phyloP scores from a whole-genome alignment of 2,113 vertebrate genomes.

The Sterna hirundo region DNA sequence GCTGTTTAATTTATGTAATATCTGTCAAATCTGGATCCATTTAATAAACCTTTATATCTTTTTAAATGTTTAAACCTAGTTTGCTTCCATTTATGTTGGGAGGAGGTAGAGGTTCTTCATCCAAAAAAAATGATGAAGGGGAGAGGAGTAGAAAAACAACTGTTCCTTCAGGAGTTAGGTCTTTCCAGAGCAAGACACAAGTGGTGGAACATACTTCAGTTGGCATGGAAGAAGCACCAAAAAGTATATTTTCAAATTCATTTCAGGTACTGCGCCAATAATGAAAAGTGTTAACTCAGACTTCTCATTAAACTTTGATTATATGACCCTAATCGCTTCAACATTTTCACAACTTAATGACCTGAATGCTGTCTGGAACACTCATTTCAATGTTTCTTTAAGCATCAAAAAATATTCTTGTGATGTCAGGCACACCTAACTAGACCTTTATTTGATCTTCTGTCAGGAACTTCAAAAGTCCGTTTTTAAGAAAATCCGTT shows the following conservation, averaged over 20 bases:
- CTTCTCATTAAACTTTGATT: neutral
- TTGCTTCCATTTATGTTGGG: neutral
- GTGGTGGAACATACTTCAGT: neutral
- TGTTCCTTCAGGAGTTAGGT: neutral
- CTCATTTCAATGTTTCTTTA: neutral
- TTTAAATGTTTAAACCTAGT: conserved; percentile 16
- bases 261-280: neutral
- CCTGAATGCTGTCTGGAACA: neutral
- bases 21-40: conserved; percentile 52
- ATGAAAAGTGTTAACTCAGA: neutral
- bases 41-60: conserved; percentile 74
- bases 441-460: neutral
- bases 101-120: neutral
- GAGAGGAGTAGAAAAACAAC: neutral
- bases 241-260: neutral
- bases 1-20: conserved; percentile 72
- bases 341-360: neutral
- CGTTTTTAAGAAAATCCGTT: neutral
- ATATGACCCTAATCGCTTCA: neutral
- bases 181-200: neutral
- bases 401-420: neutral
- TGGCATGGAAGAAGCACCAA: neutral
- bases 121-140: neutral
- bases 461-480: neutral
- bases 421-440: neutral